Conservation (phyloP, 2,888 invertebrate genomes). For the Prenolepis imparis region DNA sequence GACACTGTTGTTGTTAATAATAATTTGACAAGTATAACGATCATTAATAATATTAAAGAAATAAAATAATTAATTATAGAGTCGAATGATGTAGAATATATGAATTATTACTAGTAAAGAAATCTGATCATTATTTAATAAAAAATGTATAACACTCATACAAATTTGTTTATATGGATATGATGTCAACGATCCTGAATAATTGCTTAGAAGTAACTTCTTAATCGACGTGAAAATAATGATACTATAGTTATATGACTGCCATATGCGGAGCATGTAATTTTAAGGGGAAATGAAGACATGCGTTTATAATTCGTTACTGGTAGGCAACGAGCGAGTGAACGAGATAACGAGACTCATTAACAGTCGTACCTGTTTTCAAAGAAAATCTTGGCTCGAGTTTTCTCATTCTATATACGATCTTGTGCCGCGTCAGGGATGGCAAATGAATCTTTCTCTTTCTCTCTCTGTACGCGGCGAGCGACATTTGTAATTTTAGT, state of each 20-base stretch:
- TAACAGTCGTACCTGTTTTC: constrained; percentile 52
- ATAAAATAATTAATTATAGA: not conserved
- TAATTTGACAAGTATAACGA: not conserved
- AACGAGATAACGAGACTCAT: constrained; percentile 49
- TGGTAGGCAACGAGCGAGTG: constrained; percentile 11
- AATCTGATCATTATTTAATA: not conserved
- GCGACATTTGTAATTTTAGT: constrained; percentile 42
- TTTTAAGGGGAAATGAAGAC: constrained; percentile 45
- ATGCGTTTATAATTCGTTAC: constrained; percentile 33
- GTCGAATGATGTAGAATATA: not conserved
- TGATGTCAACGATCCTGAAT: not conserved
- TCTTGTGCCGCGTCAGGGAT: constrained; percentile 1
- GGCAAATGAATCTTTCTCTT: constrained; percentile 52
- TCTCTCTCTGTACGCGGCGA: not conserved
- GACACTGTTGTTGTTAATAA: not conserved
- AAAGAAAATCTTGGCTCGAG: constrained; percentile 49
- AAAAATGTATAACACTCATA: not conserved
- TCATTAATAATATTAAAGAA: not conserved
- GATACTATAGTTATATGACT: not conserved
- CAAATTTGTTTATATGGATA: not conserved
- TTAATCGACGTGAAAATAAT: constrained; percentile 25
- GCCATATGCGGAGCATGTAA: constrained; percentile 4
- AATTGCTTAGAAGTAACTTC: not conserved
- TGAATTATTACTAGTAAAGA: not conserved
- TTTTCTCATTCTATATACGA: constrained; percentile 31